A percentile compares a stretch with the other conserved stretches of the same genome.
phyloP scores from a whole-genome alignment of 2,797 vertebrate genomes.

The Loriculus beryllinus region DNA sequence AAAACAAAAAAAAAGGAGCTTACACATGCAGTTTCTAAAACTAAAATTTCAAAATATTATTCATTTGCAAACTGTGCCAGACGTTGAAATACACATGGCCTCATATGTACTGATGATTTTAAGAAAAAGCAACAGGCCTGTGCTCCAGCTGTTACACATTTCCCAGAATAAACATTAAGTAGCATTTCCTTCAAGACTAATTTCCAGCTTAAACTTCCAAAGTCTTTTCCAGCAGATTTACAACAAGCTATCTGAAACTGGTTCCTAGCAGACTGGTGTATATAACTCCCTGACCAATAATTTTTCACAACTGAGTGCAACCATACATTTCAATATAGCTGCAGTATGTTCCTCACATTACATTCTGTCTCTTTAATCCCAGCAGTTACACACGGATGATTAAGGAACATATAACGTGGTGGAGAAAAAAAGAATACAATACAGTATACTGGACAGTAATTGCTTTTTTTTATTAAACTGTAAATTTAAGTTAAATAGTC shows the following conservation, averaged over 20 bases:
- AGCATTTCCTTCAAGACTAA: conserved; percentile 18
- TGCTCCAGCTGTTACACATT: conserved; percentile 8
- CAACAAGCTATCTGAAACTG: not conserved
- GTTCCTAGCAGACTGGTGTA: not conserved
- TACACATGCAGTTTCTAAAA: not conserved
- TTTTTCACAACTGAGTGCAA: not conserved
- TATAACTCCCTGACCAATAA: not conserved
- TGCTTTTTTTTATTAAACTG: not conserved
- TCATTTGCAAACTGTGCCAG: not conserved
- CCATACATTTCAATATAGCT: not conserved
- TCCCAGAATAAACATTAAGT: conserved; percentile 29
- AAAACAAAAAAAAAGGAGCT: not conserved
- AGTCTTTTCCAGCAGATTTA: conserved; percentile 9
- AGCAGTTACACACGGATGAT: not conserved
- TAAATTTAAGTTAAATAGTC: not conserved
- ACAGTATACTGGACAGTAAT: not conserved
- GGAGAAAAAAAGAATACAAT: not conserved
- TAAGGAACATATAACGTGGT: not conserved
- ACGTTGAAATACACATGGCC: not conserved
- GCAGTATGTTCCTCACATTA: not conserved
- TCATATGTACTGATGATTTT: not conserved
- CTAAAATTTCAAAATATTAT: not conserved
- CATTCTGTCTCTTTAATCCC: not conserved
- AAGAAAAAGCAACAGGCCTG: not conserved
- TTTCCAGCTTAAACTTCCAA: conserved; percentile 27